phyloP scores from a whole-genome alignment of 2,888 invertebrate genomes.

The Acleris emargana region DNA sequence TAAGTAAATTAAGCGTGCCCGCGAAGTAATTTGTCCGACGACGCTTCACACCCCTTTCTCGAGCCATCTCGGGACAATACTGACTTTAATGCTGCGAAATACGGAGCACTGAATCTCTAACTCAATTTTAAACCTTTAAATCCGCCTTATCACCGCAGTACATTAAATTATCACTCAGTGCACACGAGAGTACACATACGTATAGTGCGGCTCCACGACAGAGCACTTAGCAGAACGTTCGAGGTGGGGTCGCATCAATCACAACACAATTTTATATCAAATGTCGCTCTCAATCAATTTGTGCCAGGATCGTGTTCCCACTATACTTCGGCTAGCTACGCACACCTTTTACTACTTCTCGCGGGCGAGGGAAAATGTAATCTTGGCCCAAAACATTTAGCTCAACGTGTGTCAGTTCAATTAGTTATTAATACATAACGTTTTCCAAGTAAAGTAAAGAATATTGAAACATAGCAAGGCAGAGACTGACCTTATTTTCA shows the following conservation, averaged over 20 bases:
- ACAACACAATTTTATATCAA: slow-evolving; percentile 84
- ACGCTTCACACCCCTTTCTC: slow-evolving; percentile 59
- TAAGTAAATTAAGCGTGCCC: slow-evolving; percentile 70
- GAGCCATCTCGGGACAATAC: slow-evolving; percentile 52
- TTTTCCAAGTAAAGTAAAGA: background rate
- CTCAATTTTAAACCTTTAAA: background rate
- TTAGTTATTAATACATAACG: background rate
- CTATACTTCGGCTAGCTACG: slow-evolving; percentile 59
- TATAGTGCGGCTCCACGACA: slow-evolving; percentile 59
- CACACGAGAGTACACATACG: slow-evolving; percentile 45
- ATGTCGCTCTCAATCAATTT: slow-evolving; percentile 84
- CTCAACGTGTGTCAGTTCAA: background rate
- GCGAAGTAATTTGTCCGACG: slow-evolving; percentile 67
- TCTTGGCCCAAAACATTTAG: slow-evolving; percentile 31
- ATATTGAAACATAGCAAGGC: too few relatives aligned
- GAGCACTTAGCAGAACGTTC: slow-evolving; percentile 78
- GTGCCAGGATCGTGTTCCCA: slow-evolving; percentile 75
- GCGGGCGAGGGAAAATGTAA: slow-evolving; percentile 42
- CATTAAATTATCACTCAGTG: slow-evolving; percentile 5
- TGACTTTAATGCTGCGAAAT: background rate
- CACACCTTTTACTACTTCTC: slow-evolving; percentile 54
- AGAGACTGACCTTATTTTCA: too few relatives aligned
- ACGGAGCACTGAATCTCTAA: background rate
- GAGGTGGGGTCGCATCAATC: slow-evolving; percentile 81
- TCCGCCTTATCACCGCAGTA: slow-evolving; percentile 1